Evolutionary conservation across 2,797 vertebrate genomes (phyloP), one percentile per base, ranked within the genome.

Genomic region (Enteromius mattozi): DNA sequence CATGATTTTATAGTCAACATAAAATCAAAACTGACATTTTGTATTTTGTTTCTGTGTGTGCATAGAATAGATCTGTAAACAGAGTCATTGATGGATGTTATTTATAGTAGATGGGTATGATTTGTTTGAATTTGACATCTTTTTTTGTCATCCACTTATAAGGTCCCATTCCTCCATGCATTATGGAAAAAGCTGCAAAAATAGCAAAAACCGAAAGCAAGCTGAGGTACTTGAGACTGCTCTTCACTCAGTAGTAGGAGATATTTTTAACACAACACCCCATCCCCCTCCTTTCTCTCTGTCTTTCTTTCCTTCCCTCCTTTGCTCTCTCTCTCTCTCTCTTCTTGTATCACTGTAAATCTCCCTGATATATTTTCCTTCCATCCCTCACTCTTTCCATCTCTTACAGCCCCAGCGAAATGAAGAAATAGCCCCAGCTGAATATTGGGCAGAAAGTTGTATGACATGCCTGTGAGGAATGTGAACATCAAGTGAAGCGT

Each of bases 191-290:
- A 92, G 90, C 90, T 88, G 81, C 93, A 90, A 88, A 88, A 93
- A 93, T 92, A 93, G 93, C 90, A 88, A 89, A 93, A 94, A 90
- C 85, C 86, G 88, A 92, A 92, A 92, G 90, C 92, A 93, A 93
- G 92, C 82, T 78, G 88, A 89, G 87, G 88, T 88, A 89, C 91
- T 86, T 86, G 37, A 89, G 81, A 86, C 87, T 85, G 88, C 90
- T 87, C 86, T 85, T 85, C 81, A 82, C 90, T 91, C 30, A 56
- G 88, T 86, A 78, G 82, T 83, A 87, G 70, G 89, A 89, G 93
- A 92, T 94, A 93, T 94, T 95, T 95, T 93, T 93, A 93, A 93
- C 80, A 74, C 21, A 5, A 27, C 71, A 69, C 82, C 86, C 74
- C 79, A 24, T 40, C 30, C 75, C 83, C 78, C 37, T 78, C 42